Evolutionary conservation across 2,113 vertebrate genomes (phyloP).

Genomic region (Chitala chitala): DNA sequence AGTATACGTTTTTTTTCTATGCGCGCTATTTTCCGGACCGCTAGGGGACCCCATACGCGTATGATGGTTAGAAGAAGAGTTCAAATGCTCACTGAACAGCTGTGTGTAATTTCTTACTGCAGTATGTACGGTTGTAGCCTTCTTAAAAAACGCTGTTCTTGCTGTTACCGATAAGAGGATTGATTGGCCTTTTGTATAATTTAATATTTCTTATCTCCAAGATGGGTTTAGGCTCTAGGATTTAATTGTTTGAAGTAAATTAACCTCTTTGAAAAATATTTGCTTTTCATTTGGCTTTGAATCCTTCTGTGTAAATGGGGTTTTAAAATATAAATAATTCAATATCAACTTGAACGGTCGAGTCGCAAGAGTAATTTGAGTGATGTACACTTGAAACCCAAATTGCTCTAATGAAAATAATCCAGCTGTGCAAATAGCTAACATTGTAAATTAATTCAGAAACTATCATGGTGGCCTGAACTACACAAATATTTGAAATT

Average conservation of each 20-base stretch:
- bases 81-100: neutral
- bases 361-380: neutral
- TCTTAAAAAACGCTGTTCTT: constrained; percentile 59
- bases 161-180: constrained; percentile 60
- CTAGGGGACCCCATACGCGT: constrained; percentile 1
- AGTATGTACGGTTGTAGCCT: neutral
- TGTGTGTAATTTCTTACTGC: neutral
- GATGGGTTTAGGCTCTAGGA: constrained; percentile 61
- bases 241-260: constrained; percentile 70
- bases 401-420: neutral
- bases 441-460: neutral
- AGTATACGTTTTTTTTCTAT: neutral
- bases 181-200: constrained; percentile 56
- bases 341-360: too few relatives aligned
- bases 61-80: neutral
- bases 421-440: neutral
- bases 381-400: neutral
- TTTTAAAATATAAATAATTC: constrained; percentile 11
- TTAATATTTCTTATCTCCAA: constrained; percentile 52
- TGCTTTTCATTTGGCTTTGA: constrained; percentile 51
- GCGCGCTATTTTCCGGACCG: neutral
- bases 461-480: too few relatives aligned
- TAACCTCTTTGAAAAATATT: constrained; percentile 61
- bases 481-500: too few relatives aligned
- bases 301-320: constrained; percentile 36